Base-by-base conservation (phyloP, 2,797 vertebrate species). In the Sebastes jordani region DNA sequence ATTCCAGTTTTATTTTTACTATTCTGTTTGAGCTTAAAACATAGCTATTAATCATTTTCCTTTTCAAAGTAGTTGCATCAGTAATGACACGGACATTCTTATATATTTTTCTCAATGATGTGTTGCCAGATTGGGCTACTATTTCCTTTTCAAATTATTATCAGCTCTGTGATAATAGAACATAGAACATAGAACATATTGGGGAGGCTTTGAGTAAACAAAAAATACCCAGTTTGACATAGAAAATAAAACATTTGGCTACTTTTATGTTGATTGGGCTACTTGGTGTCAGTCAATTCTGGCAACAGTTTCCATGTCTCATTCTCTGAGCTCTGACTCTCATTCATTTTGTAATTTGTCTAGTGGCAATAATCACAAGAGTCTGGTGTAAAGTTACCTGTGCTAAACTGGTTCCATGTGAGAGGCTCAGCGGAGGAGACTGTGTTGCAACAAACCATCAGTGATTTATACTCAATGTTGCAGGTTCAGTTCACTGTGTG, bases 341-440 rank as follows among this genome's bases (percentile, higher is more conserved):
- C 34, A 61, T 27, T 61, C 1, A 61, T 69, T 65, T 73, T 73
- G 0, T 20, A 23, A 38, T 27, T 20, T 13, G n/a, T 62, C 18
- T 36, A 8, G 56, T 32, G 59, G 16, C 49, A 27, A 29, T 20
- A 32, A 74, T 38, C 55, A 63, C 38, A 60, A 59, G 36, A 20
- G 13, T 27, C 9, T 22, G 23, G 6, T n/a, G 25, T 52, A 59
- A 38, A 65, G 20, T 20, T 55, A 14, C 22, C 64, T 66, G 68
- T 74, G 38, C 22, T 63, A 3, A 63, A 61, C 52, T 75, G 78
- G 49, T 62, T 79, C 56, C 52, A 38, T 60, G 70, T 71, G 72
- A 71, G 69, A 68, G 66, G 66, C 80, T 78, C 63, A 71, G 62
- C 30, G 70, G 46, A 82, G 76, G 74, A 74, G 66, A 68, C n/a